Conservation (phyloP, 2,113 vertebrate genomes). For the Gasterosteus nipponicus region DNA sequence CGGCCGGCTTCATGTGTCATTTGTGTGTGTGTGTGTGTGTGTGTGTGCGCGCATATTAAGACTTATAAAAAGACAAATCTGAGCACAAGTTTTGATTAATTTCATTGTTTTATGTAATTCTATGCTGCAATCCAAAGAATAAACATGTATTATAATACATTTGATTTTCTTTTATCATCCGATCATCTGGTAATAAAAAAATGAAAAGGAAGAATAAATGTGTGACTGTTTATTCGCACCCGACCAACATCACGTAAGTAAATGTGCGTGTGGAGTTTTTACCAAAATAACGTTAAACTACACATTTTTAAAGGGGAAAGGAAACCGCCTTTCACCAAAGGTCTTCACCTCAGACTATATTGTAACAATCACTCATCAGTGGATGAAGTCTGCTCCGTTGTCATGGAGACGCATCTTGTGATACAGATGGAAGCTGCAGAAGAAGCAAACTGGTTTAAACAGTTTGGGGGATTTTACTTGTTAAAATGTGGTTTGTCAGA, state of each 20-base stretch:
- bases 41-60: constrained; percentile 62
- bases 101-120: constrained; percentile 79
- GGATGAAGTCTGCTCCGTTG: not conserved
- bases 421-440: too few species aligned
- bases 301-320: not conserved
- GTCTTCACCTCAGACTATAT: not conserved
- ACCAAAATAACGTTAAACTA: not conserved
- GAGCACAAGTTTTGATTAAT: constrained; percentile 83
- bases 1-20: constrained; percentile 45
- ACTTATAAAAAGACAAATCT: constrained; percentile 68
- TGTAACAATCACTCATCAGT: not conserved
- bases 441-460: not conserved
- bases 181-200: constrained; percentile 72
- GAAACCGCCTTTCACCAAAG: not conserved
- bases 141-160: constrained; percentile 82
- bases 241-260: not conserved
- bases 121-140: constrained; percentile 87
- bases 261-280: not conserved
- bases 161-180: constrained; percentile 74
- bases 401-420: not conserved
- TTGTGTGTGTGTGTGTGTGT: constrained; percentile 42
- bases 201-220: constrained; percentile 48
- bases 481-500: too few species aligned
- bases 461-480: not conserved
- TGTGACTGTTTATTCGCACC: constrained; percentile 26